These are phyloP conservation scores for Leptinotarsa haldemani DNA, from an alignment of 2,888 invertebrate genomes.

Conservation along the genomic window DNA sequence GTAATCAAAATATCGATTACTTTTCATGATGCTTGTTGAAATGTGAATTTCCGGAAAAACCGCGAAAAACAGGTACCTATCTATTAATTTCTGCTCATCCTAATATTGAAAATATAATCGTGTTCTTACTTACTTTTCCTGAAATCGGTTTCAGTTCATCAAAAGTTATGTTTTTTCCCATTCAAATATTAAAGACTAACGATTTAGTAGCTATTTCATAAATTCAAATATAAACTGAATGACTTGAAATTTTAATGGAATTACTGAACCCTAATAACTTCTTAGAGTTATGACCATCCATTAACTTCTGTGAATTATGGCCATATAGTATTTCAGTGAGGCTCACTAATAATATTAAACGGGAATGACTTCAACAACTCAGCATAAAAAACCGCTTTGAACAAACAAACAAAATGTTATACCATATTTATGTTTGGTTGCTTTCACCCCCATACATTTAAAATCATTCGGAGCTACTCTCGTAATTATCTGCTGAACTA, in stretches of 20 bases:
- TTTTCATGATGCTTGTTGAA: too few relatives aligned
- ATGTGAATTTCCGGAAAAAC: too few relatives aligned
- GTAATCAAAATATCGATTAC: too few relatives aligned
- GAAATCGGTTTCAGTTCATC: too few relatives aligned
- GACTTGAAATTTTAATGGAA: neutral
- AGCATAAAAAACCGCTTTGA: slow-evolving; percentile 15
- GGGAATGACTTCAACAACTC: slow-evolving; percentile 7
- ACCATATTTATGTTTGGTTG: neutral
- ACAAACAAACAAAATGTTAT: slow-evolving; percentile 15
- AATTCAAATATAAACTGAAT: neutral
- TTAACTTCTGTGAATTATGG: slow-evolving; percentile 1
- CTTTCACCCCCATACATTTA: neutral
- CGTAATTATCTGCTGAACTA: too few relatives aligned
- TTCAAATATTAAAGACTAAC: too few relatives aligned
- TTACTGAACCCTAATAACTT: neutral
- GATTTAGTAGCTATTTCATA: neutral
- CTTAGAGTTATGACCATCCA: neutral
- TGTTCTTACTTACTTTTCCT: too few relatives aligned
- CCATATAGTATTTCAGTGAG: slow-evolving; percentile 11
- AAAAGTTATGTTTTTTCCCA: too few relatives aligned
- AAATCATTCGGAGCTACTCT: neutral
- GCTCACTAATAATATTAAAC: neutral
- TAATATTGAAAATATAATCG: too few relatives aligned
- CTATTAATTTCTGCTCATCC: too few relatives aligned
- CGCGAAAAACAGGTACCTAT: too few relatives aligned